Base-by-base conservation (phyloP, 2,888 invertebrate genomes). In the Synanthedon tipuliformis region DNA sequence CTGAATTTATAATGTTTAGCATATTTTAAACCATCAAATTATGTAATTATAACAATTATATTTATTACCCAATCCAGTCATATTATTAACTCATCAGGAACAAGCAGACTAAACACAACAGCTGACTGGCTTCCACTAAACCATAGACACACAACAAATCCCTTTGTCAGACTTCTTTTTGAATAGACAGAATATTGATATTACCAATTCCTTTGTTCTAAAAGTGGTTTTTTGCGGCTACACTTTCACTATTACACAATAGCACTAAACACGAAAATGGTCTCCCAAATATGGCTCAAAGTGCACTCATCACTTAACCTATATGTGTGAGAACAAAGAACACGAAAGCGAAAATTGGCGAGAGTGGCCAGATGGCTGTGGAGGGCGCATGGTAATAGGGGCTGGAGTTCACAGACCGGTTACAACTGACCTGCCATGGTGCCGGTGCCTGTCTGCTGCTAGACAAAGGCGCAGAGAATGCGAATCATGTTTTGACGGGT, bases 391-490 rank as follows among this genome's bases (percentile, higher is more conserved):
- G 45, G 45, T 13, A 45, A 45, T 13, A 45, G n/a, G n/a, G 45
- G 45, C 11, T 45, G 45, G 34, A 45, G 45, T 13, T 5, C 3
- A 15, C 13, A 45, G 45, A n/a, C 13, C 45, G 49, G 49, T 50
- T 70, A 68, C 66, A 74, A 73, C 78, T 71, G 78, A 78, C 75
- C 78, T 74, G 71, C 70, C 75, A 65, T 66, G 61, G 69, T 73
- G 73, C 74, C 73, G 78, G 68, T 57, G 56, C 54, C 61, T 63
- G 59, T n/a, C 45, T n/a, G n/a, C 45, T 45, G 13, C 15, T 45
- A 45, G 12, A 45, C 45, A 45, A 45, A 45, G 45, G 45, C 45
- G 45, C 4, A 15, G 45, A n/a, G 4, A 41, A 2, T 45, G 45
- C 45, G 45, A 13, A 15, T 15, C 15, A 8, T 45, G 45, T 45